Conservation (phyloP, 2,797 vertebrate species). For the Danionella dracula region DNA sequence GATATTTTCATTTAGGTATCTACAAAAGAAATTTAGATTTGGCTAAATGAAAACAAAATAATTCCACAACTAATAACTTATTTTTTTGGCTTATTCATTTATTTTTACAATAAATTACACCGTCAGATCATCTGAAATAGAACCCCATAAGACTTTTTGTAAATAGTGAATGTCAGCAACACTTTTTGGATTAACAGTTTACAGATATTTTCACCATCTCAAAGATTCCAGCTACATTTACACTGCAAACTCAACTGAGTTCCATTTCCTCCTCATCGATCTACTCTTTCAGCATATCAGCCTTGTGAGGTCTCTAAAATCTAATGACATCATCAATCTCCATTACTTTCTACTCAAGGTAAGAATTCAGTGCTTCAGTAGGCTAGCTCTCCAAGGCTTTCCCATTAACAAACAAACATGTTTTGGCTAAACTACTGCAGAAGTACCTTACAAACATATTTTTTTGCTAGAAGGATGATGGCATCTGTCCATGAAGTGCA, state of each 20-base stretch:
- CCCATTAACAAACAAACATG: constrained; percentile 6
- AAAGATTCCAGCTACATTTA: not conserved
- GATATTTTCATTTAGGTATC: too few species aligned
- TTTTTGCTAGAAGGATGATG: too few species aligned
- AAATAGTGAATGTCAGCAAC: not conserved
- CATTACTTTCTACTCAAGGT: constrained; percentile 5
- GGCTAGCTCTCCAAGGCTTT: constrained; percentile 10
- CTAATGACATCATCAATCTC: constrained; percentile 25
- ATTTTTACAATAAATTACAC: too few species aligned
- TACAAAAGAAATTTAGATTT: too few species aligned
- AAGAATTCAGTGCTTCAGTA: not conserved
- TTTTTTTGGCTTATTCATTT: too few species aligned
- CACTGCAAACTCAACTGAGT: not conserved
- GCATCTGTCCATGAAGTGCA: too few species aligned
- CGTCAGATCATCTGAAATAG: too few species aligned
- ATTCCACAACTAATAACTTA: too few species aligned
- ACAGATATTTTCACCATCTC: not conserved
- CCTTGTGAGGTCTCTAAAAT: constrained; percentile 12
- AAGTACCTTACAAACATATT: not conserved
- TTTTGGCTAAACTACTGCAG: not conserved
- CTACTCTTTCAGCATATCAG: constrained; percentile 10
- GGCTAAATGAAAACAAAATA: too few species aligned
- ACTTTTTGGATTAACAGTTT: not conserved
- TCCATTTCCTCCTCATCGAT: constrained; percentile 2
- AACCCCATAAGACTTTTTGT: not conserved